phyloP scores from a whole-genome alignment of 2,888 invertebrate species.

The Aproaerema taeniolella region DNA sequence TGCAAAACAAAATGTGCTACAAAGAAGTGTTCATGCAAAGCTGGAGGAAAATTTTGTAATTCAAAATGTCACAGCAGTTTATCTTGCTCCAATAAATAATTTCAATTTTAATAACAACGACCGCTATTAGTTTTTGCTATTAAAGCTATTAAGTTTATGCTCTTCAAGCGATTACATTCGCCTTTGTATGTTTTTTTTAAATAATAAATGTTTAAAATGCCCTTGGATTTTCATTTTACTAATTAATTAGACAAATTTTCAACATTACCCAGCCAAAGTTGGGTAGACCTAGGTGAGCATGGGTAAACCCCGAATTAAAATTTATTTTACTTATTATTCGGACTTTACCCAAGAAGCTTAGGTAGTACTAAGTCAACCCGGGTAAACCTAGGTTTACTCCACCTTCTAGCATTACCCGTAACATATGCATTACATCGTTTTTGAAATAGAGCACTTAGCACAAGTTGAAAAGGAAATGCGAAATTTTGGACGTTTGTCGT shows the following conservation, averaged over 20 bases:
- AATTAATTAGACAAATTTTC: neutral
- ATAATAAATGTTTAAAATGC: neutral
- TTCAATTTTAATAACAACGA: neutral
- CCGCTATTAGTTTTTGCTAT: neutral
- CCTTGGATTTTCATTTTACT: neutral
- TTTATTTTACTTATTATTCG: neutral
- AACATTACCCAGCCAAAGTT: slow-evolving; percentile 3
- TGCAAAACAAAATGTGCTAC: slow-evolving; percentile 18
- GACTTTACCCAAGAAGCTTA: slow-evolving; percentile 3
- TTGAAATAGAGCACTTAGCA: too few relatives aligned
- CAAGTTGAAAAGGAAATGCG: too few relatives aligned
- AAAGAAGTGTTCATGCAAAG: slow-evolving; percentile 13
- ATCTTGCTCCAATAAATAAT: neutral
- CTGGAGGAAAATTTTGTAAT: neutral
- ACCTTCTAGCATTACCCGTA: slow-evolving; percentile 5
- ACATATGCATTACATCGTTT: too few relatives aligned
- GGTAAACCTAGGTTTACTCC: slow-evolving; percentile 1
- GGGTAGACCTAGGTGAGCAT: slow-evolving; percentile 4
- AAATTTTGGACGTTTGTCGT: too few relatives aligned
- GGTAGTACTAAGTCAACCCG: slow-evolving; percentile 3
- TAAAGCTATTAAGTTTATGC: neutral
- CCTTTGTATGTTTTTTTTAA: neutral
- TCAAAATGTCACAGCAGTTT: neutral
- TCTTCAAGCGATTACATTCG: neutral
- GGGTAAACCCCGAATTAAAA: slow-evolving; percentile 4